phyloP scores from a whole-genome alignment of 2,113 vertebrate genomes.

The Cinclus cinclus region DNA sequence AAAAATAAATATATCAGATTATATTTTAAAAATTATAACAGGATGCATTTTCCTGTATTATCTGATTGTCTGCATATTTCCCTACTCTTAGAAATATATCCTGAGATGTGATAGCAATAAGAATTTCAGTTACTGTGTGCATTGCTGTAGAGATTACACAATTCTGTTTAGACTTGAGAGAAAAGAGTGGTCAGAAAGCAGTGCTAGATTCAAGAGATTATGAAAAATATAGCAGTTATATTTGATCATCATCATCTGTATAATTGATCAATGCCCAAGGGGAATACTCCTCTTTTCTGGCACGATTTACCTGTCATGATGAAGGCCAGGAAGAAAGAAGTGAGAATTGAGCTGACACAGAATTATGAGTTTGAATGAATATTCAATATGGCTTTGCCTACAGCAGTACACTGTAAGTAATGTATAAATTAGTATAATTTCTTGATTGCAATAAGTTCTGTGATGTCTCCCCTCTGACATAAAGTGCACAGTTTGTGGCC shows the following conservation, averaged over 20 bases:
- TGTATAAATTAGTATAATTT: neutral
- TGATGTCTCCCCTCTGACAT: neutral
- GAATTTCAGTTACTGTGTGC: neutral
- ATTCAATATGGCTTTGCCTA: neutral
- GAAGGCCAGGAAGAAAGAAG: neutral
- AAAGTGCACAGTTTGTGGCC: neutral
- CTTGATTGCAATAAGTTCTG: neutral
- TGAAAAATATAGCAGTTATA: neutral
- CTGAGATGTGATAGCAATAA: neutral
- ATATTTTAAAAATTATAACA: neutral
- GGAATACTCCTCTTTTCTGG: neutral
- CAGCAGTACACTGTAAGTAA: neutral
- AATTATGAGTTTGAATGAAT: neutral
- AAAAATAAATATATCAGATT: neutral
- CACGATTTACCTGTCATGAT: neutral
- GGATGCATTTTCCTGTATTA: neutral
- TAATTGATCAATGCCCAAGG: neutral
- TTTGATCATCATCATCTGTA: neutral
- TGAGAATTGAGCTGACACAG: neutral
- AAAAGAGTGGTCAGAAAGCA: neutral
- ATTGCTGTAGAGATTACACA: neutral
- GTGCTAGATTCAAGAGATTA: neutral
- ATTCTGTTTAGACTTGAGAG: neutral
- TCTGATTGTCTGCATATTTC: neutral
- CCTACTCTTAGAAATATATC: neutral